These are phyloP conservation scores for Conus ventricosus DNA, from an alignment of 1,140 invertebrate species.

Conservation along the genomic window DNA sequence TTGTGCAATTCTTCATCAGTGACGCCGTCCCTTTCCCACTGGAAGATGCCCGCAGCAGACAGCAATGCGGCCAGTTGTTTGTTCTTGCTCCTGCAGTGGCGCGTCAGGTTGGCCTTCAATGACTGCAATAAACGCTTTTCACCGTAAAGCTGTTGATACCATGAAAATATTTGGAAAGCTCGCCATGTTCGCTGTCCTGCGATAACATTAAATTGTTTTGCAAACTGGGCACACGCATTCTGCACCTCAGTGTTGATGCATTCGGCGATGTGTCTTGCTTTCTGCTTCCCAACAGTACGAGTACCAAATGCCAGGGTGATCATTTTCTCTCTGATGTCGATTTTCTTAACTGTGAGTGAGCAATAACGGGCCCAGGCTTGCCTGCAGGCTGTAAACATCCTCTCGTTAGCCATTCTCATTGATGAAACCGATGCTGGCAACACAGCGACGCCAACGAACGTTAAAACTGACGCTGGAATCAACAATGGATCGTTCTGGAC, in stretches of 20 bases:
- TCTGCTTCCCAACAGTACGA: not conserved
- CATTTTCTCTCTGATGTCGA: not conserved
- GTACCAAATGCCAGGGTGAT: not conserved
- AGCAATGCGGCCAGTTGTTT: constrained; percentile 46
- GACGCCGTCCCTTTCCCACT: constrained; percentile 68
- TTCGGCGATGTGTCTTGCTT: constrained; percentile 6
- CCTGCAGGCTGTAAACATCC: not conserved
- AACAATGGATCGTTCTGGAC: not conserved
- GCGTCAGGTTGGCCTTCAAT: constrained; percentile 13
- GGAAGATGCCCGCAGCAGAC: constrained; percentile 63
- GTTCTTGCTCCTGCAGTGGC: constrained; percentile 20
- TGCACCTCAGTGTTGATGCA: constrained; percentile 23
- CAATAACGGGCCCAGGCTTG: not conserved
- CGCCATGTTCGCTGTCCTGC: constrained; percentile 63
- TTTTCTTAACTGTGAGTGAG: not conserved
- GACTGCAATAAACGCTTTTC: constrained; percentile 50
- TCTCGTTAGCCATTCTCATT: not conserved
- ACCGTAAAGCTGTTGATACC: constrained; percentile 67
- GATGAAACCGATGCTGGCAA: not conserved
- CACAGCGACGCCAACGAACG: not conserved
- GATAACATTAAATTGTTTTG: constrained; percentile 65
- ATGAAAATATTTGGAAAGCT: constrained; percentile 59
- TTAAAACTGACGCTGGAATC: not conserved
- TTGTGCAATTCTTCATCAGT: constrained; percentile 65
- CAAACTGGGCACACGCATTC: constrained; percentile 36